These are phyloP conservation scores for Eupristina koningsbergeri DNA, from an alignment of 1,140 invertebrate species.

Conservation along the genomic window DNA sequence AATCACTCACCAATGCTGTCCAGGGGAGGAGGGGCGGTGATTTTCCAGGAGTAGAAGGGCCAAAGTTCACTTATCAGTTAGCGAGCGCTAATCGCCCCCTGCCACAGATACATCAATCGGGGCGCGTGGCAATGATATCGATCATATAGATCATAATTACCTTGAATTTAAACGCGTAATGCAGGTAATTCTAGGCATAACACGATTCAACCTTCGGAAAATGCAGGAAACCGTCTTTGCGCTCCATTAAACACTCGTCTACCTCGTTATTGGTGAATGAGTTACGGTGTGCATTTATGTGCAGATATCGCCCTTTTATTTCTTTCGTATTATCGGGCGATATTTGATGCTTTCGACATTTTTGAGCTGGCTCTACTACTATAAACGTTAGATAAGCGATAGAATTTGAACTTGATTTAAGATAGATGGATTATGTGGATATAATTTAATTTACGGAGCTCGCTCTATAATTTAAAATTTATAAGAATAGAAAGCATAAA, in stretches of 20 bases:
- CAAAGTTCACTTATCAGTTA: constrained; percentile 26
- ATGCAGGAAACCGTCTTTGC: constrained; percentile 6
- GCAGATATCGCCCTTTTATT: neutral
- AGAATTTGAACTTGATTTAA: neutral
- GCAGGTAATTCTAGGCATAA: constrained; percentile 1
- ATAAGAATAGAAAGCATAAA: no score
- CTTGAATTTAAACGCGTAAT: constrained; percentile 34
- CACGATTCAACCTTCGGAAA: neutral
- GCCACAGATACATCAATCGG: neutral
- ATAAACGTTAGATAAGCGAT: no score
- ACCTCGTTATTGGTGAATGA: neutral
- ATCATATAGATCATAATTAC: constrained; percentile 42
- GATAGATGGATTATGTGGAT: no score
- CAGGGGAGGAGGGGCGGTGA: neutral
- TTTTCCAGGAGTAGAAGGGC: neutral
- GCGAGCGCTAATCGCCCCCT: constrained; percentile 9
- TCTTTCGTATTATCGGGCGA: neutral
- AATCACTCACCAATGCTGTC: neutral
- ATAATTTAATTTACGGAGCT: no score
- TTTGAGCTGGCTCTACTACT: neutral
- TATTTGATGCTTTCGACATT: neutral
- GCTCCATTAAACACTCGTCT: constrained; percentile 1
- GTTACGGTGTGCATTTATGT: neutral
- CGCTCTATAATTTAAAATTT: no score
- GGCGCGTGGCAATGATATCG: constrained; percentile 19